Evolutionary conservation across 2,888 invertebrate genomes (phyloP).

Genomic region (Tetranychus truncatus): DNA sequence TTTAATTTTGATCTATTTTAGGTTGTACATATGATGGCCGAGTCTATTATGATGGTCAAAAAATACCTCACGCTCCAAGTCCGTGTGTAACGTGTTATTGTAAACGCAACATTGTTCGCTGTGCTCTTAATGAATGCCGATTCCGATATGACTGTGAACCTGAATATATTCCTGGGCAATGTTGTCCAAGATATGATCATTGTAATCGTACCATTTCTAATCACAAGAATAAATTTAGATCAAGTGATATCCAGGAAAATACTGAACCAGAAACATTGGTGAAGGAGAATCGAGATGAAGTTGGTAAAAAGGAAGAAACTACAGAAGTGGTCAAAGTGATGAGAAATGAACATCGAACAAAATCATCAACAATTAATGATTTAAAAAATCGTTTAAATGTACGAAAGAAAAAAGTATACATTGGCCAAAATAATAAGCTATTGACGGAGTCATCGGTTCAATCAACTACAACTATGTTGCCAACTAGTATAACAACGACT

Average conservation of each 20-base stretch:
- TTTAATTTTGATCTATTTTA: neutral
- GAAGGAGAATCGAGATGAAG: neutral
- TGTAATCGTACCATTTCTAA: constrained; percentile 33
- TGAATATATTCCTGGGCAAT: constrained; percentile 48
- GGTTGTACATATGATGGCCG: constrained; percentile 4
- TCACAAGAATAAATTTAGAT: neutral
- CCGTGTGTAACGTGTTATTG: constrained; percentile 62
- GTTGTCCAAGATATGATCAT: constrained; percentile 60
- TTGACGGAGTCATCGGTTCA: neutral
- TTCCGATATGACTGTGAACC: constrained; percentile 54
- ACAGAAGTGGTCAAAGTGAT: neutral
- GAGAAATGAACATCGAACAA: neutral
- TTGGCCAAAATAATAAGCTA: neutral
- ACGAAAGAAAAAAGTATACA: neutral
- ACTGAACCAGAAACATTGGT: neutral
- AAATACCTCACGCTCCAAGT: constrained; percentile 10
- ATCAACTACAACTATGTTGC: neutral
- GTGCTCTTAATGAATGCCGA: constrained; percentile 54
- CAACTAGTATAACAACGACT: neutral
- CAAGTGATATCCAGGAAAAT: neutral
- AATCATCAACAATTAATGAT: neutral
- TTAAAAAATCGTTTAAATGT: neutral
- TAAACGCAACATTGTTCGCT: constrained; percentile 56
- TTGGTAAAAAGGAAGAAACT: neutral
- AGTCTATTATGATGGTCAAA: constrained; percentile 7